Base-by-base conservation (phyloP, 2,888 invertebrate genomes). In the Leptopilina drosophilae region DNA sequence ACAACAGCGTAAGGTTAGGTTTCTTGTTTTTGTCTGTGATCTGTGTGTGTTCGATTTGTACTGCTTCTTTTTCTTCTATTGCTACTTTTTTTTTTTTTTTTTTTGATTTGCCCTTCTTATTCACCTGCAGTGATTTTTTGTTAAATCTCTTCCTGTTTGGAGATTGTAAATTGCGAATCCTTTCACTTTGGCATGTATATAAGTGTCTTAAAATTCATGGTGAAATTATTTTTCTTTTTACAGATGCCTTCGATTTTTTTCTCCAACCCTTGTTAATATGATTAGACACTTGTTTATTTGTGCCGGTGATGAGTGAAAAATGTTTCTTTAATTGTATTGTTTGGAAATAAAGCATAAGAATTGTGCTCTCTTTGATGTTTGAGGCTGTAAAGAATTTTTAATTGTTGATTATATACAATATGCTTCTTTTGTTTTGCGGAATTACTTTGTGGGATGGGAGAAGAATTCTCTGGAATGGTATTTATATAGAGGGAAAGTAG, bases 1-100 rank as follows among this genome's bases (percentile, higher is more conserved):
- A 33, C 73, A 26, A 11, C 56, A 73, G 56, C 73, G 73, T 73
- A 73, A 73, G 73, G 73, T 73, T 73, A 73, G 73, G 73, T 73
- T 53, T 56, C 73, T 73, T 73, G 73, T 73, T 73, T 73, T 73
- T 73, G 73, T 73, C 73, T 33, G 33, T 33, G 33, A 33, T 33
- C 33, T 33, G 33, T 33, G 56, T 20, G 73, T 33, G 5, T 33
- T 33, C 33, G 33, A 56, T 53, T n/a, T 49, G 49, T 49, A 53
- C 12, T 69, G 49, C 73, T 56, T 14, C n/a, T 69, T 73, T 53
- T 33, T 33, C 56, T 33, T 33, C 49, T 49, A 33, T 33, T 33
- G 1, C 49, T 11, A 11, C 11, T 49, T 49, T 4, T 49, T 49
- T 11, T 49, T 49, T 11, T 49, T 49, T 7, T 42, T 8, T 42